Evolutionary conservation across 2,888 invertebrate genomes (phyloP), one percentile per base, ranked within the genome.

Genomic region (Oscheius sp.): DNA sequence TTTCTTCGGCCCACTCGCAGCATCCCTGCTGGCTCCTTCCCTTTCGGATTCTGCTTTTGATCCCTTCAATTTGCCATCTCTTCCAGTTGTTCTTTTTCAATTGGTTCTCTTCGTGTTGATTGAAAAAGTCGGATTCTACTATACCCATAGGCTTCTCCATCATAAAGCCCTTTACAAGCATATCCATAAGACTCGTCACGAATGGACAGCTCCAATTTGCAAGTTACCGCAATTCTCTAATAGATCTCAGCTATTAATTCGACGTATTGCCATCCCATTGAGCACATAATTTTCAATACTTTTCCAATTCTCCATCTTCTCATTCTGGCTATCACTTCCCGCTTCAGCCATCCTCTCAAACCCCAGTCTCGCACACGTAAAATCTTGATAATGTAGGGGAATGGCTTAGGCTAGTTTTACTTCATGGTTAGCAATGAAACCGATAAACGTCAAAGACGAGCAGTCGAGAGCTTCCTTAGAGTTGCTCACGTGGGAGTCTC

Each of bases 121-220:
- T 81, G 92, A 93, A 86, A 93, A 93, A 88, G 89, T 92, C 76
- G 91, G 91, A 65, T 93, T 93, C 87, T 93, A 93, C 87, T 93
- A 93, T 86, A 91, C 92, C 10, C 93, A 93, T 88, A 91, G 93
- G 90, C 61, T 61, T 3, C 89, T 93, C 34, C 93, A 93, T 84
- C 91, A 91, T 82, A 91, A 91, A 72, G 88, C 89, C 75, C 88
- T 93, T 64, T 93, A 93, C 88, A 92, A 92, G 84, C 90, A 91
- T 84, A 92, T 93, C 79, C 93, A 93, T 88, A 93, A 93, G 87
- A 90, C 91, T 80, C 93, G 93, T 87, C 93, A 93, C 82, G 93
- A 93, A 87, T 93, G 93, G 93, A 92, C 92, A 1, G 92, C 93
- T 0, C 93, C 93, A 0, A 91, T 93, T 10, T 61, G 61, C 45